Percentiles rank a stretch among this genome's conserved stretches.
Evolutionary conservation across 2,888 invertebrate genomes (phyloP).

Genomic region (Parthenolecanium corni): DNA sequence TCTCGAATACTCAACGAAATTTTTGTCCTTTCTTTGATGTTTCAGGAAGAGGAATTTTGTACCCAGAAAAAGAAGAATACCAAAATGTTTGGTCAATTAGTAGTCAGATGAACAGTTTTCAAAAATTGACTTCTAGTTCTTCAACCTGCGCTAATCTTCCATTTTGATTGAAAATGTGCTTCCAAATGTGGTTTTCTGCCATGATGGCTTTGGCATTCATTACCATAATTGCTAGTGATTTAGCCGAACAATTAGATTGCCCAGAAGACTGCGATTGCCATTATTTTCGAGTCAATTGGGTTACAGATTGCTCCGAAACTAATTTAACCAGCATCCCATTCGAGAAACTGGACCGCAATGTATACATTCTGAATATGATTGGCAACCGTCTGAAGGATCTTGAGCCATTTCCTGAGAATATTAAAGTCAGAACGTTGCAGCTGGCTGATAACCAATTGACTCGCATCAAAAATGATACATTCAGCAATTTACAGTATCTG

Average conservation of each 20-base stretch:
- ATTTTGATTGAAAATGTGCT: constrained; percentile 8
- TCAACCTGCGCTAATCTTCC: too few relatives aligned
- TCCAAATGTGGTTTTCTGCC: not conserved
- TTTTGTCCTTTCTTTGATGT: too few relatives aligned
- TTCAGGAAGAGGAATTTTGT: too few relatives aligned
- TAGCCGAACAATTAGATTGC: constrained; percentile 52
- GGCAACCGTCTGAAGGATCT: constrained; percentile 53
- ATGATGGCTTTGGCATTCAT: not conserved
- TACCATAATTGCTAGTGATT: constrained; percentile 44
- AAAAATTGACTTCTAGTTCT: too few relatives aligned
- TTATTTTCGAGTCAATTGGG: constrained; percentile 64
- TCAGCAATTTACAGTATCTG: constrained; percentile 52
- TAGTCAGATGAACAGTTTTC: too few relatives aligned
- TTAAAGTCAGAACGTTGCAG: constrained; percentile 56
- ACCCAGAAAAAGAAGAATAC: too few relatives aligned
- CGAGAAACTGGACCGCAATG: constrained; percentile 55
- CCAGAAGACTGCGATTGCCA: constrained; percentile 64
- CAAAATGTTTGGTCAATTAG: too few relatives aligned
- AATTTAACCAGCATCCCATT: constrained; percentile 57
- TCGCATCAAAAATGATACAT: constrained; percentile 49
- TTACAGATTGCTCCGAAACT: constrained; percentile 63
- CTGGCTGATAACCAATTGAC: constrained; percentile 55
- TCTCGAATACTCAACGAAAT: too few relatives aligned
- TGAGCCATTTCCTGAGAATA: constrained; percentile 52
- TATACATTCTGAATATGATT: constrained; percentile 58